Evolutionary conservation across 2,113 vertebrate genomes (phyloP).

Genomic region (Thalassarche chlororhynchos): DNA sequence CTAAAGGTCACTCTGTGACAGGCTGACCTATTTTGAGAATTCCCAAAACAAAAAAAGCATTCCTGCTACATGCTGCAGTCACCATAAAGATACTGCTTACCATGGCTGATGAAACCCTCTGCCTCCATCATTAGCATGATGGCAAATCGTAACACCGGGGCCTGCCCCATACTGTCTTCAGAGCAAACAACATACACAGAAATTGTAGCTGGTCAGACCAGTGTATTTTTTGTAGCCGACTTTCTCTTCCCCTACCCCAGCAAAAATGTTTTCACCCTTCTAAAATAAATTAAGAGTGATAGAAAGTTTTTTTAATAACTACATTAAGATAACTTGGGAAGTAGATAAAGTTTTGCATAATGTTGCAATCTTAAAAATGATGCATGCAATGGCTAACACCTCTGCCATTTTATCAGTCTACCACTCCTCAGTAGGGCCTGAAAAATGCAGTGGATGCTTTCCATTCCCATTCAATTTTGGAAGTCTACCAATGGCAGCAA

Average conservation of each 20-base stretch:
- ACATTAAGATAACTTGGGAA: neutral
- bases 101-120: neutral
- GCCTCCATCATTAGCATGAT: neutral
- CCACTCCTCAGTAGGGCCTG: neutral
- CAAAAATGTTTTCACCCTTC: neutral
- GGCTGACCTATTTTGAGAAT: slow-evolving; percentile 7
- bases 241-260: neutral
- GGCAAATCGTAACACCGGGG: neutral
- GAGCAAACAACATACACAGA: neutral
- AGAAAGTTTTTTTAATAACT: neutral
- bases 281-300: neutral
- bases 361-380: neutral
- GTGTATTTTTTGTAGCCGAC: neutral
- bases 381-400: neutral
- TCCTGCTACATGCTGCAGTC: neutral
- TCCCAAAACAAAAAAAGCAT: neutral
- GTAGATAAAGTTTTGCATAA: neutral
- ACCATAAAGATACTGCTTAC: neutral
- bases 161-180: neutral
- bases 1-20: slow-evolving; percentile 1
- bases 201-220: neutral
- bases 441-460: neutral
- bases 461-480: neutral
- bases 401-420: neutral
- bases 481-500: neutral